Conservation (phyloP, 1,140 invertebrate genomes). For the Plodia interpunctella region DNA sequence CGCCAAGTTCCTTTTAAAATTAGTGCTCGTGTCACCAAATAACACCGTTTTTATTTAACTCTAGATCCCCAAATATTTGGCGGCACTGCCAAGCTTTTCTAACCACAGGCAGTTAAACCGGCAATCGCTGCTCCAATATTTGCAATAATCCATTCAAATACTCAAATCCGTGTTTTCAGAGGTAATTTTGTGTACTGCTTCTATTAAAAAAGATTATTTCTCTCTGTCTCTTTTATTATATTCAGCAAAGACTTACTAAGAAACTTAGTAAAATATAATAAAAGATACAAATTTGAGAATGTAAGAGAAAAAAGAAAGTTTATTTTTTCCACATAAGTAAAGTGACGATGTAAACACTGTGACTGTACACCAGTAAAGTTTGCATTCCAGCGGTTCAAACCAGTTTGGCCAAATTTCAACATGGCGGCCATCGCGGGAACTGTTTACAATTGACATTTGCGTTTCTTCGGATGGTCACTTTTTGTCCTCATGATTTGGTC, state of each 20-base stretch:
- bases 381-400: constrained; percentile 51
- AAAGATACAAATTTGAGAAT: too few species aligned
- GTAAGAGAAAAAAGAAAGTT: too few species aligned
- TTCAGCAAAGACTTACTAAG: too few species aligned
- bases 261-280: too few species aligned
- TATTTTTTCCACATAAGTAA: too few species aligned
- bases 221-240: too few species aligned
- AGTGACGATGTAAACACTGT: constrained; percentile 6
- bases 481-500: too few species aligned
- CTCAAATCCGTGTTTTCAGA: constrained; percentile 24
- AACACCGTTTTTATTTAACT: constrained; percentile 9
- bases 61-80: constrained; percentile 14
- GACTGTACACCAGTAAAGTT: constrained; percentile 44
- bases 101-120: constrained; percentile 23
- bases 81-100: constrained; percentile 19
- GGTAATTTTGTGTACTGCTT: constrained; percentile 31
- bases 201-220: constrained; percentile 34
- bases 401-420: constrained; percentile 56
- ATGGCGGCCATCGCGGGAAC: constrained; percentile 53
- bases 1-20: not conserved
- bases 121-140: constrained; percentile 19
- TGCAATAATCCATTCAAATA: too few species aligned
- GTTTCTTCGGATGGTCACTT: not conserved
- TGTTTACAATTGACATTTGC: constrained; percentile 19
- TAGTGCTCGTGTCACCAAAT: not conserved